Evolutionary conservation across 2,113 vertebrate species (phyloP).

Genomic region (Melospiza georgiana): DNA sequence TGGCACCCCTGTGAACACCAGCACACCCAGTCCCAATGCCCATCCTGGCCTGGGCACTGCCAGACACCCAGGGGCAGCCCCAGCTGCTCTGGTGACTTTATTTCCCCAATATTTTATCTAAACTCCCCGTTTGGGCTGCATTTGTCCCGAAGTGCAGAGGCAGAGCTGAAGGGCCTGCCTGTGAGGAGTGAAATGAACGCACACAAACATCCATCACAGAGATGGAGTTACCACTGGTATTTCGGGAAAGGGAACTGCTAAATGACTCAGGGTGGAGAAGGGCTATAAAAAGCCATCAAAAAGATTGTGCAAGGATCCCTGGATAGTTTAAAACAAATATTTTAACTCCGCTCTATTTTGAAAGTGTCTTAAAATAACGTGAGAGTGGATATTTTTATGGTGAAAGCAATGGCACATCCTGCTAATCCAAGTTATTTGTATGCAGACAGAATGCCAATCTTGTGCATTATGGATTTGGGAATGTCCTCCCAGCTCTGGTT

Average conservation of each 20-base stretch:
- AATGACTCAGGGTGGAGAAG: neutral
- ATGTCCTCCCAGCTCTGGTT: neutral
- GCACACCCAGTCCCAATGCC: neutral
- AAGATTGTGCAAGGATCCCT: neutral
- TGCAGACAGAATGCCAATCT: neutral
- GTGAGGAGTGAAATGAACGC: neutral
- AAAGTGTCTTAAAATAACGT: neutral
- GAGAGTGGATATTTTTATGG: neutral
- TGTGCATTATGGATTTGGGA: neutral
- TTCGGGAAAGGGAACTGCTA: neutral
- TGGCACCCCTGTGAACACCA: no score
- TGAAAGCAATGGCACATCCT: neutral
- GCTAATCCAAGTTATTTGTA: neutral
- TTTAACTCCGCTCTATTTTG: neutral
- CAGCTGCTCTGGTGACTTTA: neutral
- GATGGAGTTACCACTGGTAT: neutral
- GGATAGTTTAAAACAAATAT: neutral
- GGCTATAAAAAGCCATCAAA: neutral
- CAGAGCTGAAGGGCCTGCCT: neutral
- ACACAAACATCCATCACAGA: neutral
- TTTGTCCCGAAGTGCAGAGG: neutral
- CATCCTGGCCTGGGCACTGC: neutral
- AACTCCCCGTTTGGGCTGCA: neutral
- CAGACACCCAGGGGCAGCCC: neutral
- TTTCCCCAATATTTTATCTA: neutral